Evolutionary conservation across 1,140 invertebrate genomes (phyloP), one percentile per base, ranked within the genome.

Genomic region (Ips nitidus): DNA sequence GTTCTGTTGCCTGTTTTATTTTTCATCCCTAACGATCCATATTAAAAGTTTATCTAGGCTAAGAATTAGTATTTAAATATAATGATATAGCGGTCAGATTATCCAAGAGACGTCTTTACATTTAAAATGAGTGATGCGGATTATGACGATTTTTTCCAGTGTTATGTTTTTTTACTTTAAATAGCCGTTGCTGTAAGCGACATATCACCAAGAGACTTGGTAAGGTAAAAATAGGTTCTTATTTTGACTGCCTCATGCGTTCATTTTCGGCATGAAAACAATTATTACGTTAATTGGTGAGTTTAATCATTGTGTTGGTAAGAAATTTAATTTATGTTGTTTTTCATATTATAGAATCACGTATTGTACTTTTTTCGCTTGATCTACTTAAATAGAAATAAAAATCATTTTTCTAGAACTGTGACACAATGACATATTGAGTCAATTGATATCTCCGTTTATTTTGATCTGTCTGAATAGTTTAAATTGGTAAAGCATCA

Each of bases 1-100:
- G 62, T 43, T 52, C 41, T 22, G 22, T 22, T 0, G 22, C 22
- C 22, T 22, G 22, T 22, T 22, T 22, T 22, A 22, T 22, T 22
- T 22, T 22, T 22, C 22, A 22, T 0, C 22, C 22, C 22, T 68
- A 69, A 64, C 56, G 41, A 65, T 65, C 65, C 69, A 64, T 70
- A 52, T 71, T 73, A 64, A 70, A 71, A 60, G 56, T 56, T 22
- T 22, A 22, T 22, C 22, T 57, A 57, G 55, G 55, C 41, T 57
- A 37, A 57, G 38, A 7, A 40, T 47, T 47, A 47, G 8, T 47
- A n/a, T 47, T 47, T 4, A 3, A 55, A 8, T 36, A 22, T 22
- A 22, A 22, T 22, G 22, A 22, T 22, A 22, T 22, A 22, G 22
- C 22, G 22, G 22, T 22, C 22, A 22, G 22, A 22, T 22, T 22